Conservation (phyloP, 2,797 vertebrate genomes). For the Apogon talboti region DNA sequence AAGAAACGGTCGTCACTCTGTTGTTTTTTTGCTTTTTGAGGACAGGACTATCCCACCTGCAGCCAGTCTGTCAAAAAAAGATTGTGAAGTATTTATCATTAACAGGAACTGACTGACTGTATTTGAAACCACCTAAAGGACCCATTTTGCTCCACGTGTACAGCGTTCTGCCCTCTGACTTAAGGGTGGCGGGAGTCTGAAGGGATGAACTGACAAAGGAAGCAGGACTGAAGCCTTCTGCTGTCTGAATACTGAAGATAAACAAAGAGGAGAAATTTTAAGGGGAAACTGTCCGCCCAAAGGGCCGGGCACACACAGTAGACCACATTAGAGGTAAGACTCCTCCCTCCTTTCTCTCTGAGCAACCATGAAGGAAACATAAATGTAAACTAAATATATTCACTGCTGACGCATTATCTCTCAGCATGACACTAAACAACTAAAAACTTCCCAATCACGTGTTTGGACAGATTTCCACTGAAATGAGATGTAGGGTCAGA, state of each 20-base stretch:
- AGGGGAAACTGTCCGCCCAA: conserved; percentile 38
- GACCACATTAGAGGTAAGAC: conserved; percentile 69
- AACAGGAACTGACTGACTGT: conserved; percentile 50
- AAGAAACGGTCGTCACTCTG: conserved; percentile 25
- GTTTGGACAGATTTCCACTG: conserved; percentile 18
- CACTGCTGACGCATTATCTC: conserved; percentile 39
- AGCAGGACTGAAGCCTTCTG: conserved; percentile 57
- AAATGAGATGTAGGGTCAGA: conserved; percentile 33
- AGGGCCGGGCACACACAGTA: conserved; percentile 47
- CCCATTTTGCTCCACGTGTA: conserved; percentile 56
- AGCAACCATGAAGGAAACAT: conserved; percentile 73
- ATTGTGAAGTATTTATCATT: conserved; percentile 45
- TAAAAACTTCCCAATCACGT: conserved; percentile 15
- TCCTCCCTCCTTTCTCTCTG: conserved; percentile 56
- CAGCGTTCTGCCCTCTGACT: conserved; percentile 46
- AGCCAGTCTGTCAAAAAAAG: conserved; percentile 41
- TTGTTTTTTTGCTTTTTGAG: conserved; percentile 34
- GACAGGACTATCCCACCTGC: conserved; percentile 62
- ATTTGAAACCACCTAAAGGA: conserved; percentile 51
- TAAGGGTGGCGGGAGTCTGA: conserved; percentile 46
- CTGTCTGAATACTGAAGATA: conserved; percentile 64
- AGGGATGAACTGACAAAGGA: conserved; percentile 53
- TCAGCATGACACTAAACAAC: conserved; percentile 29
- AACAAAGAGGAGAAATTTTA: conserved; percentile 43
- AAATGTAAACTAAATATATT: conserved; percentile 40